phyloP scores from a whole-genome alignment of 2,888 invertebrate genomes.

The Dynastes hyllus region DNA sequence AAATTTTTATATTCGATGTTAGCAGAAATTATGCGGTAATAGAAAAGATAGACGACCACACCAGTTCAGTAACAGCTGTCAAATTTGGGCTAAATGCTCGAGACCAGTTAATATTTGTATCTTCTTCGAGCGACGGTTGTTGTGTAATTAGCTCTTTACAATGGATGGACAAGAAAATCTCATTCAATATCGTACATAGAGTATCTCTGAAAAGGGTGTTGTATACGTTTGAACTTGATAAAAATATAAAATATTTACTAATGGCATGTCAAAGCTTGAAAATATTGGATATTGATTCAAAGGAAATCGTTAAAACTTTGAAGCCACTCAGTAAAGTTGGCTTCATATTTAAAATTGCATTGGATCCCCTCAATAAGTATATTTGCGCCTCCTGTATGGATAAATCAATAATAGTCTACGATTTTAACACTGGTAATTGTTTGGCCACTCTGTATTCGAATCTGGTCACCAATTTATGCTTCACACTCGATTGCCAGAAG shows the following conservation, averaged over 20 bases:
- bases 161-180: not conserved
- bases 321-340: slow-evolving; percentile 11
- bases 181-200: not conserved
- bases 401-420: slow-evolving; percentile 29
- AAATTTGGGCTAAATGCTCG: not conserved
- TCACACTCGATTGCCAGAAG: slow-evolving; percentile 16
- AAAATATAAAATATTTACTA: slow-evolving; percentile 7
- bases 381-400: slow-evolving; percentile 29
- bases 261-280: slow-evolving; percentile 40
- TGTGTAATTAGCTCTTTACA: not conserved
- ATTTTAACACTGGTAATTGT: slow-evolving; percentile 16
- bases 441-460: slow-evolving; percentile 20
- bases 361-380: slow-evolving; percentile 8
- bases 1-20: slow-evolving; percentile 24
- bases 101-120: not conserved
- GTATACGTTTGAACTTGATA: slow-evolving; percentile 9
- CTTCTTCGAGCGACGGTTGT: slow-evolving; percentile 22
- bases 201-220: slow-evolving; percentile 6
- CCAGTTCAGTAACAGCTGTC: slow-evolving; percentile 29
- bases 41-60: slow-evolving; percentile 27
- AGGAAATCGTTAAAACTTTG: slow-evolving; percentile 19
- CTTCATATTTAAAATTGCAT: slow-evolving; percentile 12
- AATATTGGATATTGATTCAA: slow-evolving; percentile 1
- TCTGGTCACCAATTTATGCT: slow-evolving; percentile 35
- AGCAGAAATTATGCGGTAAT: slow-evolving; percentile 14